A percentile compares a stretch with the other conserved stretches of the same genome.
Conservation (phyloP, 2,797 vertebrate genomes). For the Phoeniculus purpureus region DNA sequence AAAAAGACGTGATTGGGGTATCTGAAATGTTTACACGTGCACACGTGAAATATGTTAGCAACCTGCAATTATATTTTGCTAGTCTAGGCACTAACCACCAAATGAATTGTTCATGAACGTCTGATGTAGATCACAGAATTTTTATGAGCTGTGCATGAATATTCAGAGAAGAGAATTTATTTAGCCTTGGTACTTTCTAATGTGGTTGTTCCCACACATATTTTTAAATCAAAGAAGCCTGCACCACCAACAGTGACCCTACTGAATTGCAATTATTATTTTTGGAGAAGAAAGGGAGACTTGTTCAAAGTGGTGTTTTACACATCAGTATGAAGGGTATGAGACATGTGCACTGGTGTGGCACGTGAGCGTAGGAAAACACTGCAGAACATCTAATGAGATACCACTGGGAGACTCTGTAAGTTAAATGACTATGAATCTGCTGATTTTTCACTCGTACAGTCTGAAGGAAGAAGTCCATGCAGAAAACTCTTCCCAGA, state of each 20-base stretch:
- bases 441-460: background rate
- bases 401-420: background rate
- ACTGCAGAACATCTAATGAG: background rate
- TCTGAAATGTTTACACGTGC: background rate
- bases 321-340: background rate
- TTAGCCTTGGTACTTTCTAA: background rate
- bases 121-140: background rate
- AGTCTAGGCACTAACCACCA: background rate
- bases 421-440: background rate
- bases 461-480: background rate
- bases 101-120: slow-evolving; percentile 6
- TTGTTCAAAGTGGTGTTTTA: background rate
- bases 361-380: background rate
- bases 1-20: background rate
- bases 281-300: background rate
- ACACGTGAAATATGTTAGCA: background rate
- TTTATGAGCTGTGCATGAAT: background rate
- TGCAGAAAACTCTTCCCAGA: background rate
- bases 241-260: background rate
- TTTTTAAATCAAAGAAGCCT: background rate
- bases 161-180: background rate
- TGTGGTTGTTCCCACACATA: background rate
- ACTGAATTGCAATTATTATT: background rate
- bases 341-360: background rate
- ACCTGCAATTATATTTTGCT: slow-evolving; percentile 13